Conservation (phyloP, 30 jellyfish, hydroid and myxozoan genomes). For the Turritopsis dohrnii region DNA sequence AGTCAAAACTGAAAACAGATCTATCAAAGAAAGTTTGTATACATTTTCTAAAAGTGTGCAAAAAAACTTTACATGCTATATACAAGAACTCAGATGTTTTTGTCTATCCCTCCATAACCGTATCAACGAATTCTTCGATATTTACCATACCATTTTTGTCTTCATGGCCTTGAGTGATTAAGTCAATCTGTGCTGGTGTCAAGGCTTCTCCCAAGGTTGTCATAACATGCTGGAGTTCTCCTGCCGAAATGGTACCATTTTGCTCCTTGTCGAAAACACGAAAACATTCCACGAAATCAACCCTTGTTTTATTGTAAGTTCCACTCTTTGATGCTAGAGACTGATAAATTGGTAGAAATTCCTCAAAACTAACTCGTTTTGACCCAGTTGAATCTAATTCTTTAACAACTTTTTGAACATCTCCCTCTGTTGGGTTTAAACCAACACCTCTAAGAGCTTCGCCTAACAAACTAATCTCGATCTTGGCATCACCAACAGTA, state of each 20-base stretch:
- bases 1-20: not conserved
- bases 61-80: not conserved
- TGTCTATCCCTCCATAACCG: constrained; percentile 76
- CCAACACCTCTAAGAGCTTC: constrained; percentile 96
- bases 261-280: constrained; percentile 96
- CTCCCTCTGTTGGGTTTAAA: constrained; percentile 91
- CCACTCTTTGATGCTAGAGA: constrained; percentile 42
- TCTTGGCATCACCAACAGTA: constrained; percentile 88
- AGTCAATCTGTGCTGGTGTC: constrained; percentile 82
- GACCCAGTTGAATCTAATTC: constrained; percentile 75
- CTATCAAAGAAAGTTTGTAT: not conserved
- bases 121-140: constrained; percentile 80
- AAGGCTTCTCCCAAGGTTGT: constrained; percentile 88
- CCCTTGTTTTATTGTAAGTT: constrained; percentile 55
- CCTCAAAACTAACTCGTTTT: constrained; percentile 76
- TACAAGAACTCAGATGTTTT: not conserved
- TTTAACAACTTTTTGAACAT: constrained; percentile 64
- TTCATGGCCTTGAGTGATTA: constrained; percentile 84
- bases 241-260: constrained; percentile 88
- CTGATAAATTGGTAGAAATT: constrained; percentile 80
- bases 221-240: constrained; percentile 93
- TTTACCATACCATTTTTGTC: constrained; percentile 87
- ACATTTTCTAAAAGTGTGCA: not conserved
- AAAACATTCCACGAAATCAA: constrained; percentile 90
- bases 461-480: constrained; percentile 69